A percentile compares a stretch with the other conserved stretches of the same genome.
Conservation (phyloP, 2,888 invertebrate genomes). For the Seira musarum region DNA sequence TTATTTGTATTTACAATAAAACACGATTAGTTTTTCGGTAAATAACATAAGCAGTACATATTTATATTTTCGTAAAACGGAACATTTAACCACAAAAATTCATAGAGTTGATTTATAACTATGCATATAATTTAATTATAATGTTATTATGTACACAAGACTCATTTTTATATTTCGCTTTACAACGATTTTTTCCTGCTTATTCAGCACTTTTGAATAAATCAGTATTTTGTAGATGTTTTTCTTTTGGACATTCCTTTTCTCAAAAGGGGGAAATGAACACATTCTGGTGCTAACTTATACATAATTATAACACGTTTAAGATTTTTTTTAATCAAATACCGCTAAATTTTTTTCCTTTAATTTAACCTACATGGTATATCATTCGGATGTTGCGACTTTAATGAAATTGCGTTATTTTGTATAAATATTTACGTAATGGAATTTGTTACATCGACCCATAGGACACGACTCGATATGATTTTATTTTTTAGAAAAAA, state of each 20-base stretch:
- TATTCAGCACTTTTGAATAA: constrained; percentile 3
- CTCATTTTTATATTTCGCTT: constrained; percentile 32
- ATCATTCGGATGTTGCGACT: not conserved
- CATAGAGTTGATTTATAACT: not conserved
- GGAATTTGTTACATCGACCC: constrained; percentile 10
- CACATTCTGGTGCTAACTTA: constrained; percentile 57
- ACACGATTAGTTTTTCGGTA: not conserved
- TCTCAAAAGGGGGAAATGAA: constrained; percentile 52
- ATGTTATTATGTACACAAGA: constrained; percentile 30
- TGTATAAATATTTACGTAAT: constrained; percentile 4
- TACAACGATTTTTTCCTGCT: not conserved
- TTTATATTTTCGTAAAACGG: not conserved
- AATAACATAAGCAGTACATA: not conserved
- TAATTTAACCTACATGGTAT: constrained; percentile 1
- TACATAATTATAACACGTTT: constrained; percentile 6
- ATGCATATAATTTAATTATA: constrained; percentile 23
- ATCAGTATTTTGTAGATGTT: constrained; percentile 21
- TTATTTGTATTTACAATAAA: not conserved
- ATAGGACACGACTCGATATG: not conserved
- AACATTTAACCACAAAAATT: constrained; percentile 9
- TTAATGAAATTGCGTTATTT: not conserved
- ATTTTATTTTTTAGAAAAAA: not conserved
- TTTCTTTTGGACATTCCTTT: constrained; percentile 45
- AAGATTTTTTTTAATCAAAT: not conserved
- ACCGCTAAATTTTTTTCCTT: not conserved